Percentiles rank a stretch among this genome's conserved stretches.
Conservation (phyloP, 2,888 invertebrate species). For the Himalopsyche kuldschensis region DNA sequence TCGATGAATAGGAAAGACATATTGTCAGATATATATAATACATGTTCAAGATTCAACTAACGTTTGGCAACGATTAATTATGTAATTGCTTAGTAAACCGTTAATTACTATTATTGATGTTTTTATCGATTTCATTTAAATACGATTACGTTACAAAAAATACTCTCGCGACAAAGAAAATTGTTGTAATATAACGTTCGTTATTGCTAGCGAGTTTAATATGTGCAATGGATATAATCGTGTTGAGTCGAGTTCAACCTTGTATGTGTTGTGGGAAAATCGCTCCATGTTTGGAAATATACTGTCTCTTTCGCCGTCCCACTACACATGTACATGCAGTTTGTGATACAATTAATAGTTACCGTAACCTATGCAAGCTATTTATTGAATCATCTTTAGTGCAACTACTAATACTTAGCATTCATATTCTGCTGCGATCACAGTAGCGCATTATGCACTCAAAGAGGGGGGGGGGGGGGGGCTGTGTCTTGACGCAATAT, state of each 20-base stretch:
- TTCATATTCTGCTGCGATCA: too few species aligned
- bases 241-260: neutral
- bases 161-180: neutral
- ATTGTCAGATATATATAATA: too few species aligned
- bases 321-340: neutral
- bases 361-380: neutral
- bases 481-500: too few species aligned
- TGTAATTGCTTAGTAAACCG: too few species aligned
- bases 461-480: too few species aligned
- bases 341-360: neutral
- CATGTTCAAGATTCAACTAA: too few species aligned
- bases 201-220: neutral
- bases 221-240: neutral
- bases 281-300: neutral
- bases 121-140: neutral
- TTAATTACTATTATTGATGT: too few species aligned
- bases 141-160: neutral
- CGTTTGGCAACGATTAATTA: too few species aligned
- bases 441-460: too few species aligned
- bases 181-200: neutral
- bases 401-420: too few species aligned
- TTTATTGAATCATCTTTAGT: neutral
- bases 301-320: neutral
- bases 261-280: neutral
- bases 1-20: too few species aligned